Evolutionary conservation across 2,113 vertebrate species (phyloP).

Genomic region (Calypte anna): DNA sequence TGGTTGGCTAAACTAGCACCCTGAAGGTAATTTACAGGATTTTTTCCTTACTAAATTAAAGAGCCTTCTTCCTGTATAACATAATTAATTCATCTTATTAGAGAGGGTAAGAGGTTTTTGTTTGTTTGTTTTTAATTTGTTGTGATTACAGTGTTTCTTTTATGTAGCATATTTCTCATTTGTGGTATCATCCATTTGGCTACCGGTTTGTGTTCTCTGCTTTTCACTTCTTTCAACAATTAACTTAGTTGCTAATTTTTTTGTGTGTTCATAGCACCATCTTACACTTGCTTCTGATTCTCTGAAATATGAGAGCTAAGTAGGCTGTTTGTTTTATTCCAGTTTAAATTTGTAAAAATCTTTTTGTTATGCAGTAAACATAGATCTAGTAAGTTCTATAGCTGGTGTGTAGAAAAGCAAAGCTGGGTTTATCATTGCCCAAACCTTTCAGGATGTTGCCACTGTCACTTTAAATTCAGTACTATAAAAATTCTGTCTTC

Average conservation of each 20-base stretch:
- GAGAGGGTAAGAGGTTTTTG: neutral
- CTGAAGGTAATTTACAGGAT: neutral
- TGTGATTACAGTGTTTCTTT: neutral
- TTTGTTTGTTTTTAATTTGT: neutral
- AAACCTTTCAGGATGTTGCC: neutral
- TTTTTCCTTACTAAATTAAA: neutral
- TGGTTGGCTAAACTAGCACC: neutral
- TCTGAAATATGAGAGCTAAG: neutral
- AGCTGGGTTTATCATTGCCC: neutral
- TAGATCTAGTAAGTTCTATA: neutral
- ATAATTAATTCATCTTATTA: neutral
- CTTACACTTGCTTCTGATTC: conserved; percentile 1
- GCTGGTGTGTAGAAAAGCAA: neutral
- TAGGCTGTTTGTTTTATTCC: neutral
- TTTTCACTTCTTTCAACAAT: neutral
- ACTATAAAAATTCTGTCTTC: neutral
- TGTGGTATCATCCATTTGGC: neutral
- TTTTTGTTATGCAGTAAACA: neutral
- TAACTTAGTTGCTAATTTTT: neutral
- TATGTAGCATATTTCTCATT: neutral
- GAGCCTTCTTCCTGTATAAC: neutral
- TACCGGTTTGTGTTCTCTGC: neutral
- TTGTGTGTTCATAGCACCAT: neutral
- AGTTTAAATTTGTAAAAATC: neutral
- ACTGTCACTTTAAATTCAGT: neutral